Conservation (phyloP, 2,888 invertebrate species). For the Caenorhabditis zanzibari region DNA sequence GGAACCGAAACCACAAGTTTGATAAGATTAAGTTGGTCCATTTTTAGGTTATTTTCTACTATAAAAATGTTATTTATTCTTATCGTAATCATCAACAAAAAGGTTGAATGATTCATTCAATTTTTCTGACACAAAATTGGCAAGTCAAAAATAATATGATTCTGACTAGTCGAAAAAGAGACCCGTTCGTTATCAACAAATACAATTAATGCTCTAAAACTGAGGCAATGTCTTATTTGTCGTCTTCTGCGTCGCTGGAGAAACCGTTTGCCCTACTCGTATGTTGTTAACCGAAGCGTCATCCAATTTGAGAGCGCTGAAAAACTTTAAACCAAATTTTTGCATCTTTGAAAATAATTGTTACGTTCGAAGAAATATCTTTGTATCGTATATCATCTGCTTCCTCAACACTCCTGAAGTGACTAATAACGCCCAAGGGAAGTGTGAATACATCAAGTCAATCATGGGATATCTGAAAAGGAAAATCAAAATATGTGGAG, state of each 20-base stretch:
- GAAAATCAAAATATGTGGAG: neutral
- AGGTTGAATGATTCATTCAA: conserved; percentile 3
- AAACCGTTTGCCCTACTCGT: conserved; percentile 55
- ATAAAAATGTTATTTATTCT: too few species aligned
- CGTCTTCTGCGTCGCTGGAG: conserved; percentile 50
- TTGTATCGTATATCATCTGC: conserved; percentile 56
- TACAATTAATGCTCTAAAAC: neutral
- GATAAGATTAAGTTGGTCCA: too few species aligned
- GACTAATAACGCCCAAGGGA: conserved; percentile 66
- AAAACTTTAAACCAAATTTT: conserved; percentile 9
- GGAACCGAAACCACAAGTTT: too few species aligned
- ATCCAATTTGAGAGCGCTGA: conserved; percentile 57
- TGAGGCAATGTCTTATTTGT: conserved; percentile 33
- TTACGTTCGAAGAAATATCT: conserved; percentile 45
- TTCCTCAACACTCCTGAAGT: conserved; percentile 62
- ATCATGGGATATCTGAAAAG: conserved; percentile 66
- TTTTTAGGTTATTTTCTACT: too few species aligned
- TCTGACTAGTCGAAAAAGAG: neutral
- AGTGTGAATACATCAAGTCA: conserved; percentile 66
- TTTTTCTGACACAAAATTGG: neutral
- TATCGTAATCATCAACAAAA: too few species aligned
- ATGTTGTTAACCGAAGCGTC: conserved; percentile 58
- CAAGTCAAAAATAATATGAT: neutral
- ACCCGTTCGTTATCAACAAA: neutral
- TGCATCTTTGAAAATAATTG: neutral